phyloP scores from a whole-genome alignment of 2,888 invertebrate genomes.

The Colletes collaris region DNA sequence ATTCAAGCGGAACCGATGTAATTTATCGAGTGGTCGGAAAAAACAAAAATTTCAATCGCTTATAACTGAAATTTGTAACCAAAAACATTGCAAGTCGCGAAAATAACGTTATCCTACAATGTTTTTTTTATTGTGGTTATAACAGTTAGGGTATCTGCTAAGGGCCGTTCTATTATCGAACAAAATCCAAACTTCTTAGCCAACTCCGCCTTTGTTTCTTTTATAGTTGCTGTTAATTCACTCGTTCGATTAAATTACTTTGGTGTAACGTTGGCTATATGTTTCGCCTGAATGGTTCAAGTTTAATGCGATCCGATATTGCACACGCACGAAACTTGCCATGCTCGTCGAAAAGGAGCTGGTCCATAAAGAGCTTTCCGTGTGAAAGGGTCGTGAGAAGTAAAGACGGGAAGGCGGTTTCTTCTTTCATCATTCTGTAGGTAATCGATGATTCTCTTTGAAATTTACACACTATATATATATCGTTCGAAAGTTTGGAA shows the following conservation, averaged over 20 bases:
- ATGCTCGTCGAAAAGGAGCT: background rate
- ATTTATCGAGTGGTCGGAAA: too few relatives aligned
- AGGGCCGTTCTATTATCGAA: background rate
- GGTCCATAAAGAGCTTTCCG: background rate
- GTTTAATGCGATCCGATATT: background rate
- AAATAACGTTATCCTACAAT: too few relatives aligned
- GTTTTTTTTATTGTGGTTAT: too few relatives aligned
- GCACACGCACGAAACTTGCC: constrained; percentile 10
- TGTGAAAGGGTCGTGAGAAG: background rate
- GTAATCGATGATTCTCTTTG: background rate
- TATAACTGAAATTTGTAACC: too few relatives aligned
- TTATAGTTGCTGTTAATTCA: background rate
- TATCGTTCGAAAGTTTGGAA: background rate
- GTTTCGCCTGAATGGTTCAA: background rate
- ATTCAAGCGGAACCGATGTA: background rate
- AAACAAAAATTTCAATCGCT: too few relatives aligned
- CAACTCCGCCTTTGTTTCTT: background rate
- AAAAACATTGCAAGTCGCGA: too few relatives aligned
- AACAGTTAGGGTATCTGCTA: too few relatives aligned
- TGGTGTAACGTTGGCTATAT: background rate
- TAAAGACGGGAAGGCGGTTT: background rate
- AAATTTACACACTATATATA: background rate
- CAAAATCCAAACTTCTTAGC: background rate
- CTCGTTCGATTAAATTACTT: constrained; percentile 14
- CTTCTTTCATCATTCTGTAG: background rate